A percentile compares a stretch with the other conserved stretches of the same genome.
Evolutionary conservation across 2,888 invertebrate genomes (phyloP).

Genomic region (Caenorhabditis uteleia): DNA sequence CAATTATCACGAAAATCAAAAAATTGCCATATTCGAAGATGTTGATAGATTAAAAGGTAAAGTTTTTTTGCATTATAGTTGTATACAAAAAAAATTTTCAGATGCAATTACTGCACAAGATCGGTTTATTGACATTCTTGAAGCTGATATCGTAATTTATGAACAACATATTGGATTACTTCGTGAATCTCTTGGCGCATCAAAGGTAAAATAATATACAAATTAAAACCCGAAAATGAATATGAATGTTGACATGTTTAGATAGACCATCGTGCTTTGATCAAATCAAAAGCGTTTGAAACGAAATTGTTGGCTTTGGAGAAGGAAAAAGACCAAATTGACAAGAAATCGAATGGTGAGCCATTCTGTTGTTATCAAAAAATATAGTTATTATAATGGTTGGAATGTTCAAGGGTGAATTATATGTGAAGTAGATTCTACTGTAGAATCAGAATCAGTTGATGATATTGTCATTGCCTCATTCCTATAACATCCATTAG

Average conservation of each 20-base stretch:
- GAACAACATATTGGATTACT: constrained; percentile 67
- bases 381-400: neutral
- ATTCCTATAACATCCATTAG: constrained; percentile 25
- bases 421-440: constrained; percentile 7
- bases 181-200: constrained; percentile 63
- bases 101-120: constrained; percentile 65
- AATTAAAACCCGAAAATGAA: neutral
- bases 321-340: constrained; percentile 63
- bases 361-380: too few species aligned
- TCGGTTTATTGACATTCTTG: constrained; percentile 60
- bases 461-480: constrained; percentile 18
- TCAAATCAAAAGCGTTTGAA: constrained; percentile 66
- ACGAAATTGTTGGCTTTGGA: constrained; percentile 65
- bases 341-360: constrained; percentile 58
- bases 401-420: neutral
- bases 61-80: constrained; percentile 29
- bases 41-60: constrained; percentile 61
- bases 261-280: constrained; percentile 63
- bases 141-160: constrained; percentile 65
- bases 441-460: constrained; percentile 10
- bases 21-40: constrained; percentile 56
- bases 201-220: constrained; percentile 44
- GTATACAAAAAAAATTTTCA: too few species aligned
- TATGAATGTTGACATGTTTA: constrained; percentile 7
- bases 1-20: constrained; percentile 55